Conservation (phyloP, 2,113 vertebrate species). For the Alaudala cheleensis region DNA sequence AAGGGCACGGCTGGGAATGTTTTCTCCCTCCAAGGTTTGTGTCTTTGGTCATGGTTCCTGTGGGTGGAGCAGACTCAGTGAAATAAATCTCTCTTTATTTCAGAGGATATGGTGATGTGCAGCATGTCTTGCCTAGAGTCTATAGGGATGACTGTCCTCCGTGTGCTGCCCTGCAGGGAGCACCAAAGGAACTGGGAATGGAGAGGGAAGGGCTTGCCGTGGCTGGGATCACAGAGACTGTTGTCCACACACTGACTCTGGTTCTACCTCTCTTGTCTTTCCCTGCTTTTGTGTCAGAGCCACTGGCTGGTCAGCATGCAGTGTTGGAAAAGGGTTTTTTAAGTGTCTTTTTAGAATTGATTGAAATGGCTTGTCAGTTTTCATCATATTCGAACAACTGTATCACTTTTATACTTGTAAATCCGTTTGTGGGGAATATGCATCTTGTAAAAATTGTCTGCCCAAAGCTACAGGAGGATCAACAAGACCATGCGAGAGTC, state of each 20-base stretch:
- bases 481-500: background rate
- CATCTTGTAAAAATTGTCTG: background rate
- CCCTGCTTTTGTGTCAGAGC: background rate
- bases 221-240: background rate
- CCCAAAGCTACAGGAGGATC: background rate
- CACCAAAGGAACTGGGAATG: background rate
- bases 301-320: background rate
- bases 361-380: background rate
- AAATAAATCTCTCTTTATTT: background rate
- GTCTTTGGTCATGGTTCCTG: background rate
- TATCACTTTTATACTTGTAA: background rate
- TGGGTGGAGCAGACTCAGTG: background rate
- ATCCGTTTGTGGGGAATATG: background rate
- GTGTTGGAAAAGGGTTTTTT: background rate
- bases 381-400: background rate
- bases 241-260: background rate
- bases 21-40: background rate
- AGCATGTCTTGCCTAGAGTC: background rate
- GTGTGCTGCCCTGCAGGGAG: background rate
- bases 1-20: accelerated
- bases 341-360: background rate
- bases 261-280: background rate
- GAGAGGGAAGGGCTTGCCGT: background rate
- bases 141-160: background rate
- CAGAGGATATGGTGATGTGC: background rate